phyloP scores from a whole-genome alignment of 2,797 vertebrate genomes.

The Macropodus opercularis region DNA sequence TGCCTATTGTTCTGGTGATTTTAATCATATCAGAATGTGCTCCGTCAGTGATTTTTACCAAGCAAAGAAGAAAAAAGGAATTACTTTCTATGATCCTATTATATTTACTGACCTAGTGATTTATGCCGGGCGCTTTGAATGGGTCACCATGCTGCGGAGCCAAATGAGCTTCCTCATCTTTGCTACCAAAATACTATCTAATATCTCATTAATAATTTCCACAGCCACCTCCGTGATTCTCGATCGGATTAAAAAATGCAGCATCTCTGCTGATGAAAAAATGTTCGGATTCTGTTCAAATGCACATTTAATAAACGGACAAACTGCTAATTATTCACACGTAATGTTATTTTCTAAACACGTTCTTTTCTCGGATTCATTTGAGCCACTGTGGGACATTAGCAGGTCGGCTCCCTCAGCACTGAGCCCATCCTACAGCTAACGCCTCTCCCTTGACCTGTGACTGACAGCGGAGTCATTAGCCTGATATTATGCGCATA shows the following conservation, averaged over 20 bases:
- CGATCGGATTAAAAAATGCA: background rate
- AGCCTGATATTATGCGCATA: background rate
- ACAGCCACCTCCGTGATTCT: background rate
- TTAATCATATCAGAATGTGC: background rate
- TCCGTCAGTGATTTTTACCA: background rate
- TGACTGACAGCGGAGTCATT: background rate
- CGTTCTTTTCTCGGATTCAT: background rate
- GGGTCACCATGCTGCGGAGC: conserved; percentile 6
- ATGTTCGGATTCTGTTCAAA: no score
- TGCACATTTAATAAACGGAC: background rate
- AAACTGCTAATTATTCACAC: background rate
- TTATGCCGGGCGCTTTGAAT: background rate
- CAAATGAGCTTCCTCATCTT: conserved; percentile 7
- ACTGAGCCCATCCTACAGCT: no score
- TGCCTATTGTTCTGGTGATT: conserved; percentile 3
- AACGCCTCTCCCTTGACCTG: background rate
- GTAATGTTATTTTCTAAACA: background rate
- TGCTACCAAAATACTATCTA: conserved; percentile 11
- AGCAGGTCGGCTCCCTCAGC: background rate
- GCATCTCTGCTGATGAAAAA: background rate
- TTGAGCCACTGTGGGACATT: background rate
- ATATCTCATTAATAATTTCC: conserved; percentile 19
- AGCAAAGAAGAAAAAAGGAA: background rate
- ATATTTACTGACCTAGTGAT: conserved; percentile 17
- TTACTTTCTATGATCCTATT: background rate